Conservation (phyloP, 2,113 vertebrate genomes). For the Anoura caudifer region DNA sequence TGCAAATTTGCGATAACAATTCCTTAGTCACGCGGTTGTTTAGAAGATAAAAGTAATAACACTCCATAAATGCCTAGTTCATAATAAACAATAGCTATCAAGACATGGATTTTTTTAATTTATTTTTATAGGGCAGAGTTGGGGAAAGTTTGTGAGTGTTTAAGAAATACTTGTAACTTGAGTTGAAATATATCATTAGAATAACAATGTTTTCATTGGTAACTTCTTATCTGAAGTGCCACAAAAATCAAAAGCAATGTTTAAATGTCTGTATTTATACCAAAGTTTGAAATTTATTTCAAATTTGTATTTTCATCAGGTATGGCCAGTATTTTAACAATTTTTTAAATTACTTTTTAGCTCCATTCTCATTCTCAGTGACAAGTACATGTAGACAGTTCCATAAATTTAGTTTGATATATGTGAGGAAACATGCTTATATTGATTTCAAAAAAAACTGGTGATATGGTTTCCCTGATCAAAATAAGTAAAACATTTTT, state of each 20-base stretch:
- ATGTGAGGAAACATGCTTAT: neutral
- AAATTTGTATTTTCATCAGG: neutral
- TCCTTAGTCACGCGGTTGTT: neutral
- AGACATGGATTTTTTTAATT: neutral
- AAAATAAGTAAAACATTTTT: neutral
- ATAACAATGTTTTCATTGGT: neutral
- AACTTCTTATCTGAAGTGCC: slow-evolving; percentile 19
- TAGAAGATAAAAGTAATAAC: slow-evolving; percentile 13
- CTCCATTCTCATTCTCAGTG: neutral
- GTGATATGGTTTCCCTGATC: neutral
- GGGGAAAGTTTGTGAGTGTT: neutral
- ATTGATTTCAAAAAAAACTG: neutral
- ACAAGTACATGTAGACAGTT: neutral
- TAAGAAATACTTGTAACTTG: neutral
- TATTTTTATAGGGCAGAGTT: neutral
- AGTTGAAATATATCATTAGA: neutral
- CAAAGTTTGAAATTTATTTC: slow-evolving; percentile 5
- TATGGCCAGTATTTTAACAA: neutral
- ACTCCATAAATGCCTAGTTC: neutral
- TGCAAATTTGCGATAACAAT: neutral
- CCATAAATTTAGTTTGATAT: neutral
- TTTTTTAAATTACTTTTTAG: neutral
- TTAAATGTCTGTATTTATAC: neutral
- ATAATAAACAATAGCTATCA: neutral
- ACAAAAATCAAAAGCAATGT: neutral